Conservation (phyloP, 2,888 invertebrate species). For the Diaperis boleti region DNA sequence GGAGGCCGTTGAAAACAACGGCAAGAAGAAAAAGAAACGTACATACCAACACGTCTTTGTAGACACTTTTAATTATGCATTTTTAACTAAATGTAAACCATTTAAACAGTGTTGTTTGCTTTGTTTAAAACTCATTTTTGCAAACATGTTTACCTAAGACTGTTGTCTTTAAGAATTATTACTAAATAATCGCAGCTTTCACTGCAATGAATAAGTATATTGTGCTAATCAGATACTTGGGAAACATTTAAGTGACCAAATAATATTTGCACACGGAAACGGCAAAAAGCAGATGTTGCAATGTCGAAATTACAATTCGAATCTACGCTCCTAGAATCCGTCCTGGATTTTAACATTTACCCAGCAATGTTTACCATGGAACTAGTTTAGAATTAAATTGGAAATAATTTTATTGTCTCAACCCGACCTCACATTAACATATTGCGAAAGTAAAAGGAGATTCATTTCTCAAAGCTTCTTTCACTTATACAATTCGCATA, state of each 20-base stretch:
- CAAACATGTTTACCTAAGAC: too few species aligned
- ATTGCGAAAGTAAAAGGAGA: constrained; percentile 37
- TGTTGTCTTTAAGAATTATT: too few species aligned
- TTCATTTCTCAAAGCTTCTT: constrained; percentile 35
- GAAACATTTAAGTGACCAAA: constrained; percentile 15
- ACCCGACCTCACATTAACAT: constrained; percentile 17
- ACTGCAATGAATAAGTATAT: constrained; percentile 6
- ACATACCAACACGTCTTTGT: too few species aligned
- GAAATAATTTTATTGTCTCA: neutral
- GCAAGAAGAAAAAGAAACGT: too few species aligned
- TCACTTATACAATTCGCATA: constrained; percentile 30
- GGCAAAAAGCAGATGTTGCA: neutral
- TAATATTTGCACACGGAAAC: neutral
- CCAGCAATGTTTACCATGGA: neutral
- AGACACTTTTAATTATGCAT: too few species aligned
- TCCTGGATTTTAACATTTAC: neutral
- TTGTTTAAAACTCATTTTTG: too few species aligned
- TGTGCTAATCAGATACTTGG: constrained; percentile 20
- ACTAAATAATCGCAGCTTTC: constrained; percentile 20
- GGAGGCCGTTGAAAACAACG: too few species aligned
- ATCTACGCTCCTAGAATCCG: neutral
- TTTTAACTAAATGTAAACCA: too few species aligned
- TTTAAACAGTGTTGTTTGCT: too few species aligned
- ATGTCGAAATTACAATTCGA: too few species aligned
- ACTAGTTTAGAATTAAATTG: neutral